Conservation (phyloP, 2,113 vertebrate genomes). For the Thymallus thymallus region DNA sequence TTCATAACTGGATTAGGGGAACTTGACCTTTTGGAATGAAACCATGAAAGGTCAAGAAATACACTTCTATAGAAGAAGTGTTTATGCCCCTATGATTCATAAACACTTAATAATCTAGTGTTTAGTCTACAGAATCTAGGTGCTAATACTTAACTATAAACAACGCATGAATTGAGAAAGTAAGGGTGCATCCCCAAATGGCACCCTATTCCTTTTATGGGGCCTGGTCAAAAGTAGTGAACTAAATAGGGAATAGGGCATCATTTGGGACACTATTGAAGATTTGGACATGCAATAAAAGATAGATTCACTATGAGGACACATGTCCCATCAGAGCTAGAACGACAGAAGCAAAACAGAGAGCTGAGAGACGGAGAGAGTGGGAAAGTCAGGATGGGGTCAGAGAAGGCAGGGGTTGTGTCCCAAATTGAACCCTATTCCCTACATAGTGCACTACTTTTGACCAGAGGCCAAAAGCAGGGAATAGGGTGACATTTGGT, state of each 20-base stretch:
- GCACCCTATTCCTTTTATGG: too few relatives aligned
- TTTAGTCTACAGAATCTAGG: slow-evolving; percentile 20
- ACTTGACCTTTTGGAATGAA: slow-evolving; percentile 27
- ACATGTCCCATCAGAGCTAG: slow-evolving; percentile 16
- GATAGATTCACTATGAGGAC: slow-evolving; percentile 12
- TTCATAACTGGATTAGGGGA: slow-evolving; percentile 13
- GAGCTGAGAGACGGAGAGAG: slow-evolving; percentile 1
- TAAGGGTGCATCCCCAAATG: too few relatives aligned
- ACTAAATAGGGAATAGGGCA: too few relatives aligned
- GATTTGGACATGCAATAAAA: slow-evolving; percentile 45
- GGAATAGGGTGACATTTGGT: too few relatives aligned
- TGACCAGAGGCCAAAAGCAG: too few relatives aligned
- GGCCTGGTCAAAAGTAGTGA: too few relatives aligned
- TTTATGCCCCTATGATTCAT: background rate
- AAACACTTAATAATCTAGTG: slow-evolving; percentile 18
- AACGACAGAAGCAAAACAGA: slow-evolving; percentile 17
- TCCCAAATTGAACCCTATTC: too few relatives aligned
- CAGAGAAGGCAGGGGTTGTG: background rate
- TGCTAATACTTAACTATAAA: slow-evolving; percentile 27
- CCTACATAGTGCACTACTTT: too few relatives aligned
- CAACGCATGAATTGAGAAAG: background rate
- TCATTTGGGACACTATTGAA: background rate
- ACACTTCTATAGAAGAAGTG: slow-evolving; percentile 8
- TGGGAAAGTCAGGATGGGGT: slow-evolving; percentile 22
- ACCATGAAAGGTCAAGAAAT: slow-evolving; percentile 13